These are phyloP conservation scores for Synanthedon formicaeformis DNA, from an alignment of 2,888 invertebrate species.

Conservation along the genomic window DNA sequence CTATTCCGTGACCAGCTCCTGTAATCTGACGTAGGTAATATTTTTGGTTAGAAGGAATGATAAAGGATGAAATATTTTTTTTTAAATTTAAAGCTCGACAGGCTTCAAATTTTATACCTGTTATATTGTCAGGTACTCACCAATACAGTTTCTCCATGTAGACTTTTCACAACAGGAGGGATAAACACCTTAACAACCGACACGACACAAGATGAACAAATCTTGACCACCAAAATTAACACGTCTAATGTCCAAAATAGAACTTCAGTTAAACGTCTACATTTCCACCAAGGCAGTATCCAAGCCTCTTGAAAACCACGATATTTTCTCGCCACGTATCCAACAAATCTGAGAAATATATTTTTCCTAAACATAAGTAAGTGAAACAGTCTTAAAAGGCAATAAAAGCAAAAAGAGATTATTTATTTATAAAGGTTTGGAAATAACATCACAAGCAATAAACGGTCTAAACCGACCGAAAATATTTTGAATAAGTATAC, in stretches of 20 bases:
- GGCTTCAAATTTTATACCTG: too few species aligned
- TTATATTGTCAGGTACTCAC: slow-evolving; percentile 17
- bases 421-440: too few species aligned
- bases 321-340: slow-evolving; percentile 45
- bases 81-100: too few species aligned
- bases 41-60: not conserved
- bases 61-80: too few species aligned
- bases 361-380: slow-evolving; percentile 43
- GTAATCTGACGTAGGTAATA: slow-evolving; percentile 33
- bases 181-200: slow-evolving; percentile 35
- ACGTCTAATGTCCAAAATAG: slow-evolving; percentile 52
- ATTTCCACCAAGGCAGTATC: slow-evolving; percentile 59
- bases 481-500: too few species aligned
- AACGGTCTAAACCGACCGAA: too few species aligned
- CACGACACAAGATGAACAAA: slow-evolving; percentile 44
- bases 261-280: slow-evolving; percentile 37
- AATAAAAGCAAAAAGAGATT: not conserved
- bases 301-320: slow-evolving; percentile 52
- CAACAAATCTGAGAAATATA: slow-evolving; percentile 39
- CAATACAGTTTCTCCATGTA: slow-evolving; percentile 57
- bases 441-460: too few species aligned
- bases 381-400: not conserved
- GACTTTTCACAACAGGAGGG: slow-evolving; percentile 48
- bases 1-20: slow-evolving; percentile 52
- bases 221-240: slow-evolving; percentile 43